phyloP scores from a whole-genome alignment of 2,113 vertebrate species.

The Indicator indicator region DNA sequence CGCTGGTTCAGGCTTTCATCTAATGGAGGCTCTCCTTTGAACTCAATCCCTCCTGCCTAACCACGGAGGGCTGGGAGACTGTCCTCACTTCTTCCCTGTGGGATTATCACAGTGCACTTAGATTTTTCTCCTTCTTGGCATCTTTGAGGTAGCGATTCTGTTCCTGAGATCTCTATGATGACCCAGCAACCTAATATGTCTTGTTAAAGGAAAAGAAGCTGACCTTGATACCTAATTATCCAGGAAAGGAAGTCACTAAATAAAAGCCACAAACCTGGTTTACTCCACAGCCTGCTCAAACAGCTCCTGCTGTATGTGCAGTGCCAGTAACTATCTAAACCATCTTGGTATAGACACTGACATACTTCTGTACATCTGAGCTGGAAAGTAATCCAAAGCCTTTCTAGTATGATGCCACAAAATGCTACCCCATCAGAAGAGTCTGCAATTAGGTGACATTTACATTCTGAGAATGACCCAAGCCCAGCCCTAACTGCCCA shows the following conservation, averaged over 20 bases:
- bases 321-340: neutral
- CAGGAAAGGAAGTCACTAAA: neutral
- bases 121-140: neutral
- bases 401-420: neutral
- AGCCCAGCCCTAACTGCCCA: neutral
- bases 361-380: neutral
- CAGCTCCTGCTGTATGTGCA: fast-evolving
- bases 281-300: neutral
- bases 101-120: neutral
- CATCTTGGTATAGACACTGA: neutral
- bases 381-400: neutral
- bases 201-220: neutral
- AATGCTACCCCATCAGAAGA: neutral
- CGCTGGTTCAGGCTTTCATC: neutral
- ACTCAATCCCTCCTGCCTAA: neutral
- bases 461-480: neutral
- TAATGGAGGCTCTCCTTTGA: neutral
- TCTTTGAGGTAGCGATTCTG: neutral
- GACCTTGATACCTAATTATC: neutral
- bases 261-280: fast-evolving
- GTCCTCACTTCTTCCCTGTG: neutral
- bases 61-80: neutral
- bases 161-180: fast-evolving
- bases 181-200: too few species aligned
- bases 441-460: neutral